These are phyloP conservation scores for Hiodon alosoides DNA, from an alignment of 2,113 vertebrate genomes.

Conservation along the genomic window DNA sequence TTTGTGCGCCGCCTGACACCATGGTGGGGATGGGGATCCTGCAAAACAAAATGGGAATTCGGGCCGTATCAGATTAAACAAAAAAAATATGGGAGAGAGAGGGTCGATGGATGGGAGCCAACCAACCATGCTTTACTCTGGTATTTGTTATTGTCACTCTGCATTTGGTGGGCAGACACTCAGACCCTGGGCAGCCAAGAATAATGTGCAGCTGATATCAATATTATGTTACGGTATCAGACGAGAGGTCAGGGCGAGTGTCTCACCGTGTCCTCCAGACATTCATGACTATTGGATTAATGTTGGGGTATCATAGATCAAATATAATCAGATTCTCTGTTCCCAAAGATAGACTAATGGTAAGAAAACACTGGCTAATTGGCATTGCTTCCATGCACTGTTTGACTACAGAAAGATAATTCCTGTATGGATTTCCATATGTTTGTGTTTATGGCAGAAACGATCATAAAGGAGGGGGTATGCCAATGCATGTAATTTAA, in stretches of 20 bases:
- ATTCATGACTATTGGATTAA: neutral
- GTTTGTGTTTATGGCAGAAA: too few species aligned
- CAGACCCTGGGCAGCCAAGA: neutral
- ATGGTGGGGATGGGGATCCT: neutral
- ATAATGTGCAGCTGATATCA: neutral
- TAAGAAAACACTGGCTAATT: too few species aligned
- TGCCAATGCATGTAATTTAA: too few species aligned
- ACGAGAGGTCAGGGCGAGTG: neutral
- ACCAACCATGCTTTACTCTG: neutral
- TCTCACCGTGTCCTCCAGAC: neutral
- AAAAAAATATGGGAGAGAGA: neutral
- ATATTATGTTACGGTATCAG: neutral
- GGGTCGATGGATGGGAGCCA: neutral
- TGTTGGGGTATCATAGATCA: neutral
- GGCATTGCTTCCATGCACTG: too few species aligned
- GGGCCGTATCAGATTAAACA: neutral
- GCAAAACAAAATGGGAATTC: neutral
- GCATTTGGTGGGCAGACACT: neutral
- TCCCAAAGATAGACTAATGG: neutral
- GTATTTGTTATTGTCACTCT: neutral
- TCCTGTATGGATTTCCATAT: too few species aligned
- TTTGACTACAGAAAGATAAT: too few species aligned
- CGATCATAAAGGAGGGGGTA: too few species aligned
- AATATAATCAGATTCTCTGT: neutral
- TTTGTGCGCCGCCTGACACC: neutral